Conservation (phyloP, 2,113 vertebrate genomes). For the Rhinogobius similis region DNA sequence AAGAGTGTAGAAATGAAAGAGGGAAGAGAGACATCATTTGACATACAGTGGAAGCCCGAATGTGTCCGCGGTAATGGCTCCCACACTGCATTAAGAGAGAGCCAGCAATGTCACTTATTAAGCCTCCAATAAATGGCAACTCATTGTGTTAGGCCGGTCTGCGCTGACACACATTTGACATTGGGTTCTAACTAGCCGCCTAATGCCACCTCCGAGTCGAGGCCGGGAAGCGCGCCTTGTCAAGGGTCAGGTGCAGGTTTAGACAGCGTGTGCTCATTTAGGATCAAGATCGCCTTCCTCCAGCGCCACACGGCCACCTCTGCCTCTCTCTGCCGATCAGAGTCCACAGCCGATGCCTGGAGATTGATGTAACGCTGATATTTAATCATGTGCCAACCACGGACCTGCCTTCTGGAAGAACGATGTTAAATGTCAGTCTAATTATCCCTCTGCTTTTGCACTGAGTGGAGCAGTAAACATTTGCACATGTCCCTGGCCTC, state of each 20-base stretch:
- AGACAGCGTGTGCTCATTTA: conserved; percentile 53
- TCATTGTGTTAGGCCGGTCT: conserved; percentile 28
- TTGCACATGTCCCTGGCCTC: neutral
- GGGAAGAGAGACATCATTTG: conserved; percentile 31
- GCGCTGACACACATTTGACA: conserved; percentile 58
- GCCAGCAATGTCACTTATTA: conserved; percentile 49
- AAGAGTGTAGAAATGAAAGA: conserved; percentile 42
- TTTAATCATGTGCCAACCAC: conserved; percentile 78
- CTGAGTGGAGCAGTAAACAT: conserved; percentile 64
- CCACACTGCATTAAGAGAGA: conserved; percentile 43
- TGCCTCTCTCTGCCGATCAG: neutral
- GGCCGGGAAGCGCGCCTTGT: conserved; percentile 21
- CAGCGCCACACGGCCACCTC: conserved; percentile 34
- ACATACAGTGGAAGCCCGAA: conserved; percentile 11
- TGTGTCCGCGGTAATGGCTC: conserved; percentile 40
- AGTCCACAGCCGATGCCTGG: neutral
- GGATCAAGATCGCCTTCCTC: conserved; percentile 27
- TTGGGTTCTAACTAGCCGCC: conserved; percentile 41
- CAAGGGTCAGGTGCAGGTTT: conserved; percentile 47
- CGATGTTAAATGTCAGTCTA: conserved; percentile 78
- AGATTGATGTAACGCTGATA: conserved; percentile 75
- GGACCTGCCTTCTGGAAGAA: conserved; percentile 13
- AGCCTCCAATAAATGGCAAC: conserved; percentile 32
- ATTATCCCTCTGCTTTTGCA: conserved; percentile 64
- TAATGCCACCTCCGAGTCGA: conserved; percentile 53